Conservation (phyloP, 2,113 vertebrate genomes). For the Peromyscus polionotus region DNA sequence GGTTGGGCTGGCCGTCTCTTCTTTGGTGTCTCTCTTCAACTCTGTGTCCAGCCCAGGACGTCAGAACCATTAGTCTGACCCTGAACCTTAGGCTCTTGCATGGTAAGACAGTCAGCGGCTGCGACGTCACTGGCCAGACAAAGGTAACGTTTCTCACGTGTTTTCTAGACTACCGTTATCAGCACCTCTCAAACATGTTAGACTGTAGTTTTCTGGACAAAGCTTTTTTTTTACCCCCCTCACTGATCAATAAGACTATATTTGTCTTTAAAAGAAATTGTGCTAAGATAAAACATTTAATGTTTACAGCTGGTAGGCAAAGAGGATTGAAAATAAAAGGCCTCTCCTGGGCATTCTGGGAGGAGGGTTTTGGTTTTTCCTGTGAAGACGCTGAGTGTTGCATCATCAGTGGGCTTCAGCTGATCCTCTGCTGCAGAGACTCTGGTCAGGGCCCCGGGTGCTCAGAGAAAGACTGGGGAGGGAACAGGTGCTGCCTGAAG, state of each 20-base stretch:
- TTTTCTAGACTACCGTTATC: constrained; percentile 84
- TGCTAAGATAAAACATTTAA: background rate
- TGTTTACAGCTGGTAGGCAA: constrained; percentile 33
- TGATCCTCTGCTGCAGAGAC: background rate
- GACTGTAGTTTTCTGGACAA: constrained; percentile 47
- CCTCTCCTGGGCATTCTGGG: background rate
- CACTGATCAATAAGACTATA: constrained; percentile 42
- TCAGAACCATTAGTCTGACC: constrained; percentile 86
- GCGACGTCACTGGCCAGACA: constrained; percentile 85
- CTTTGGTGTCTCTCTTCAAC: constrained; percentile 87
- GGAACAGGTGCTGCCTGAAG: background rate
- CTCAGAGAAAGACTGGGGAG: background rate
- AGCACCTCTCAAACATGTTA: constrained; percentile 73
- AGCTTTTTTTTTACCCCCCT: background rate
- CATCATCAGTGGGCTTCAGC: background rate
- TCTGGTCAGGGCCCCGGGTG: background rate
- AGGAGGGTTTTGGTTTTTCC: background rate
- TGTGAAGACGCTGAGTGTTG: background rate
- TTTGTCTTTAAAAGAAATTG: constrained; percentile 44
- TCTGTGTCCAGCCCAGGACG: constrained; percentile 87
- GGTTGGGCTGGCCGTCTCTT: constrained; percentile 85
- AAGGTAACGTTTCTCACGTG: constrained; percentile 87
- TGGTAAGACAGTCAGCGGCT: constrained; percentile 84
- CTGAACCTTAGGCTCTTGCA: constrained; percentile 87
- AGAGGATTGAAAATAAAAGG: constrained; percentile 11